phyloP scores from a whole-genome alignment of 2,797 vertebrate genomes.

The Mus spretus region DNA sequence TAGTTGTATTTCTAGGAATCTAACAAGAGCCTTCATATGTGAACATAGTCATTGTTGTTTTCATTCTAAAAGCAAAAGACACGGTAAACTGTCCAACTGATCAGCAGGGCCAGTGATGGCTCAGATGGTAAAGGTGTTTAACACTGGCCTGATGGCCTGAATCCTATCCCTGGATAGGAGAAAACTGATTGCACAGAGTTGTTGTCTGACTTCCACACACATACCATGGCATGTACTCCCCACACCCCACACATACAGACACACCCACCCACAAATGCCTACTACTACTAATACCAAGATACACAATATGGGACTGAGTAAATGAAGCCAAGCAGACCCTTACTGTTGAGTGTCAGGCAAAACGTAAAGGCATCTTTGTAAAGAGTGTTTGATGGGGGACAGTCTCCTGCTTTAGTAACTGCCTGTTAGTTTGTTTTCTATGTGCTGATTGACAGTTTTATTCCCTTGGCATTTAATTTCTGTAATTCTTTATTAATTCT shows the following conservation, averaged over 20 bases:
- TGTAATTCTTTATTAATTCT: neutral
- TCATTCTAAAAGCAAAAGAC: neutral
- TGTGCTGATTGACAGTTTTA: neutral
- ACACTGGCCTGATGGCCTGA: too few species aligned
- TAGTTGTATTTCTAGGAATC: slow-evolving; percentile 48
- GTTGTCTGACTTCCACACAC: neutral
- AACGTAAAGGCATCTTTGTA: neutral
- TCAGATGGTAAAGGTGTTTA: neutral
- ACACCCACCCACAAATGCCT: neutral
- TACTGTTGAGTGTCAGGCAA: neutral
- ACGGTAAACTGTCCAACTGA: neutral
- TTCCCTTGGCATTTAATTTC: neutral
- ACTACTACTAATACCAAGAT: neutral
- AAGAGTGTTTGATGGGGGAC: neutral
- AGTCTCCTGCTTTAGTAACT: neutral
- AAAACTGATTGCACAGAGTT: too few species aligned
- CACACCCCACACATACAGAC: too few species aligned
- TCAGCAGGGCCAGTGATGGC: neutral
- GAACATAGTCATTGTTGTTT: neutral
- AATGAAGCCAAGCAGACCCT: neutral
- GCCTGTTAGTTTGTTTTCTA: neutral
- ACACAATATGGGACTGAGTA: neutral
- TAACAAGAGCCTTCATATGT: slow-evolving; percentile 17
- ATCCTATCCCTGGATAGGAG: neutral
- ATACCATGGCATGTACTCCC: neutral